Base-by-base conservation (phyloP, 2,113 vertebrate species). In the Hirundichthys speculiger region DNA sequence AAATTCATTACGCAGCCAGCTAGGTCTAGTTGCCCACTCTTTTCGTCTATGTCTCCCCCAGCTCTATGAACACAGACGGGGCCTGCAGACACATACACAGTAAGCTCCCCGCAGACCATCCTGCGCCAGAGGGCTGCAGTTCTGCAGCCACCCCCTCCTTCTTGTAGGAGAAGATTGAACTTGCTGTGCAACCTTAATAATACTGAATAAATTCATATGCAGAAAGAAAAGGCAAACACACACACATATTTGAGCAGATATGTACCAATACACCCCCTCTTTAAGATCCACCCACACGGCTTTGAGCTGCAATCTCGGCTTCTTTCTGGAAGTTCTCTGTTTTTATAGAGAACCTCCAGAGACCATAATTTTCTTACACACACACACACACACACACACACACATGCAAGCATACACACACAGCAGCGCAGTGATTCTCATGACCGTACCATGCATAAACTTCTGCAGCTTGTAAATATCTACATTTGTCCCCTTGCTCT, bases 1-100 rank as follows among this genome's bases (percentile, higher is more conserved):
- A 79, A 83, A 90, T 92, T 89, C 84, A 91, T 92, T 90, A 92
- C 82, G 73, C 73, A 86, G 83, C 80, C 81, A 82, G 75, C 77
- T 25, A 80, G 75, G 79, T 82, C 66, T 55, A 64, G 75, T 74
- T 81, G 59, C 75, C 69, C 67, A 16, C 73, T 46, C 59, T 67
- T 67, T 77, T 53, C 18, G 2, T 76, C 78, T 86, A 56, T 41
- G 69, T 71, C 73, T 82, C 68, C 72, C 73, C 61, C 58, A 55
- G 70, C 70, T 82, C 77, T 34, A 22, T 7, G 56, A 71, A 69
- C 45, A 66, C 65, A 89, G 81, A 90, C 87, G 80, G 58, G 60
- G 88, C 89, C 89, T 74, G 71, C 76, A 88, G 89, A 87, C 83
- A 89, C 58, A 72, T 69, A 69, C 74, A 59, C 64, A 69, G 58